Evolutionary conservation across 2,113 vertebrate genomes (phyloP), one percentile per base, ranked within the genome.

Genomic region (Proteles cristata): DNA sequence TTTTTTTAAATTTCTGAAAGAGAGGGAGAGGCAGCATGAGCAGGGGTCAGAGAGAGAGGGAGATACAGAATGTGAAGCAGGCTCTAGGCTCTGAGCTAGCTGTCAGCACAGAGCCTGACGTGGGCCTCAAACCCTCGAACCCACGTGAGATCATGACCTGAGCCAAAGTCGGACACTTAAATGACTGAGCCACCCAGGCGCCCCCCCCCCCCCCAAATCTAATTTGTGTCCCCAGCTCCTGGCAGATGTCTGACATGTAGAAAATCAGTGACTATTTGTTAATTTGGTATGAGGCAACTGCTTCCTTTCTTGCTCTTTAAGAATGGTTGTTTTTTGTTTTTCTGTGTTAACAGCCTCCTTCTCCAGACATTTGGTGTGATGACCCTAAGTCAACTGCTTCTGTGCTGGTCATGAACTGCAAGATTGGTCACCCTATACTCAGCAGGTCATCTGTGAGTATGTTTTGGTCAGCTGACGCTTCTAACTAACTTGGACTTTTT

Each of bases 341-440:
- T 39, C 26, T 77, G 90, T 97, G 53, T 98, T 97, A 90, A 96
- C 98, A 99, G 98, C 96, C 96, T 35, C 45, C 94, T 43, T 97
- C 97, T 94, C 87, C 93, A 28, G 45, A 90, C 45, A 7, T 98
- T 88, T 91, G 92, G 80, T 98, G 99, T 21, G 89, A 84, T 71
- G 93, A 98, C 12, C 96, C 98, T 66, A 61, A 88, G 80, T 94
- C 82, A 11, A n/a, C 2, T 43, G 90, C 91, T 82, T 89, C 97
- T 92, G 3, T 33, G 90, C 88, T 97, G 58, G 14, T 97, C 81
- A 97, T 98, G 63, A 97, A 10, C 77, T 99, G 98, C 95, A 98
- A 81, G 94, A 97, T 97, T 66, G 96, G 98, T 43, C 97, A 99
- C 43, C 98, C 98, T 28, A 33, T 97, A 11, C 87, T 98, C 97